These are phyloP conservation scores for Merluccius polli DNA, from an alignment of 2,797 vertebrate species.

Conservation along the genomic window DNA sequence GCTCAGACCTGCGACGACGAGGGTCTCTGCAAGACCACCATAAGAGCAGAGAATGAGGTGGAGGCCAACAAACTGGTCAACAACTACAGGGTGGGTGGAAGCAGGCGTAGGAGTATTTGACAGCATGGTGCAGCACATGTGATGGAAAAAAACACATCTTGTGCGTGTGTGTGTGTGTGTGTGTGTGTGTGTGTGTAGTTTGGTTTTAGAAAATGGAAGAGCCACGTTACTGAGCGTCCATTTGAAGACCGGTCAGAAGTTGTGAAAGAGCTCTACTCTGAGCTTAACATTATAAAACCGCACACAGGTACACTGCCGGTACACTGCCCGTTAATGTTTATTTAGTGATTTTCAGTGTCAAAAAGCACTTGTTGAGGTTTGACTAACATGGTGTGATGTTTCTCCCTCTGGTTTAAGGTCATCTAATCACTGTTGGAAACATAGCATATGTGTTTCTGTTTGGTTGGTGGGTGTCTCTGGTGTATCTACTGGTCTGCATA, in stretches of 20 bases:
- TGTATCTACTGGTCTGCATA: slow-evolving; percentile 71
- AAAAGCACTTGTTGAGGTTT: background rate
- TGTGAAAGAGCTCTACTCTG: slow-evolving; percentile 87
- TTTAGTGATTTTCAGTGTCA: background rate
- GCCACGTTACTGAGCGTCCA: slow-evolving; percentile 82
- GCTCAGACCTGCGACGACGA: slow-evolving; percentile 70
- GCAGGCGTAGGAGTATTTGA: background rate
- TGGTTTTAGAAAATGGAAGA: slow-evolving; percentile 93
- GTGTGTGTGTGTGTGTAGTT: slow-evolving; percentile 66
- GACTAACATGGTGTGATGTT: background rate
- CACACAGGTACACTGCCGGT: slow-evolving; percentile 70
- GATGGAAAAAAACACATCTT: background rate
- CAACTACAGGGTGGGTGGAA: slow-evolving; percentile 77
- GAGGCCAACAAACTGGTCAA: slow-evolving; percentile 85
- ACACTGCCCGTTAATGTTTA: slow-evolving; percentile 27
- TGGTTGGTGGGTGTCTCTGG: slow-evolving; percentile 84
- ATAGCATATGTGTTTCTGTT: slow-evolving; percentile 80
- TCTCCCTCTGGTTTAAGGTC: slow-evolving; percentile 60
- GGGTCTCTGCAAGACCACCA: slow-evolving; percentile 70
- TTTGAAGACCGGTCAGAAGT: slow-evolving; percentile 83
- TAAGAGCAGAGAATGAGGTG: slow-evolving; percentile 79
- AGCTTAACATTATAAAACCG: slow-evolving; percentile 76
- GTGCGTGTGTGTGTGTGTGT: slow-evolving; percentile 8
- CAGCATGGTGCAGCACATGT: background rate
- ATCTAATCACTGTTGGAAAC: slow-evolving; percentile 77